These are phyloP conservation scores for Epirrhoe tristata DNA, from an alignment of 2,888 invertebrate genomes.

Conservation along the genomic window DNA sequence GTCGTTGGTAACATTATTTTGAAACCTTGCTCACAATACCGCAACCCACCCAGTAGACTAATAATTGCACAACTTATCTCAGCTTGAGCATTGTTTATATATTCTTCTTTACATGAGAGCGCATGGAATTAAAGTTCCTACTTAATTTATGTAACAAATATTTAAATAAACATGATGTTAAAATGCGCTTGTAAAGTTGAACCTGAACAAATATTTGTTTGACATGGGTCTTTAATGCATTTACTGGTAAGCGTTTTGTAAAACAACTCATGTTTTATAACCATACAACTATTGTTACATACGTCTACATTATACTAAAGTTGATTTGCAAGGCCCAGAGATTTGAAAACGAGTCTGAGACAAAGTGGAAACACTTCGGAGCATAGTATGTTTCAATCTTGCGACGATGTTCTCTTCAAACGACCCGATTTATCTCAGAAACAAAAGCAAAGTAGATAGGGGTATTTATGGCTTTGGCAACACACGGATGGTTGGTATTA, in stretches of 20 bases:
- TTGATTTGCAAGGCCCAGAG: conserved; percentile 38
- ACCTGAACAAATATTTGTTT: conserved; percentile 58
- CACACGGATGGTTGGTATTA: conserved; percentile 70
- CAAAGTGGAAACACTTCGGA: conserved; percentile 59
- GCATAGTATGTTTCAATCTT: conserved; percentile 65
- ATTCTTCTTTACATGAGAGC: conserved; percentile 18
- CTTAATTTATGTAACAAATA: conserved; percentile 26
- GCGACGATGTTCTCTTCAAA: conserved; percentile 69
- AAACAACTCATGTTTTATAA: conserved; percentile 48
- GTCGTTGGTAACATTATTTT: conserved; percentile 49
- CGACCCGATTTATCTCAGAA: conserved; percentile 72
- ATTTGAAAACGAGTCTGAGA: conserved; percentile 51
- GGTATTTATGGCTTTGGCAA: conserved; percentile 73
- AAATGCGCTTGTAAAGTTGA: conserved; percentile 53
- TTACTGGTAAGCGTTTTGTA: conserved; percentile 60
- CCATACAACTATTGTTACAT: conserved; percentile 18
- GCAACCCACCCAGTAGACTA: conserved; percentile 19
- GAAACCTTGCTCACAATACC: conserved; percentile 22
- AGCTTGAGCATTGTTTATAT: conserved; percentile 7
- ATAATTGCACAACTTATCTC: conserved; percentile 10
- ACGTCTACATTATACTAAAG: conserved; percentile 28
- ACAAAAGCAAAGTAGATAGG: conserved; percentile 78
- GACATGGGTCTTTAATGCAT: conserved; percentile 61
- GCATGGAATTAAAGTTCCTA: conserved; percentile 21
- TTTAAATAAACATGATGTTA: conserved; percentile 47